A percentile compares a stretch with the other conserved stretches of the same genome.
phyloP scores from a whole-genome alignment of 2,113 vertebrate species.

The Atractosteus spatula region DNA sequence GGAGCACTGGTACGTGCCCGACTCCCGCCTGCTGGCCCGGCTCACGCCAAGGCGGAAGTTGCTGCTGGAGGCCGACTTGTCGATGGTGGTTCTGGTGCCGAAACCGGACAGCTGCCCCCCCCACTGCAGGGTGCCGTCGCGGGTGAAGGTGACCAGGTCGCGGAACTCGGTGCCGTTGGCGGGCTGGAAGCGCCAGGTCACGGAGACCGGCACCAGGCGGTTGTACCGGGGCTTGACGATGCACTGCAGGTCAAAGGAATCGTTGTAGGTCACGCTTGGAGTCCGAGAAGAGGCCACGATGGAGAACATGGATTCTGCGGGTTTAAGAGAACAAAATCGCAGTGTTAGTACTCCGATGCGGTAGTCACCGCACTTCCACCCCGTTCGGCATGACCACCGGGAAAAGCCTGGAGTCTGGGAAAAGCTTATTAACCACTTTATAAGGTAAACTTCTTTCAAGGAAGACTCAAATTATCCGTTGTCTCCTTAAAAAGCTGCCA shows the following conservation, averaged over 20 bases:
- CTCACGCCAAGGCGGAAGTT: slow-evolving; percentile 90
- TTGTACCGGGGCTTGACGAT: slow-evolving; percentile 92
- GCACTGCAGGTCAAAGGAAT: slow-evolving; percentile 92
- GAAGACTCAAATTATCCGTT: too few relatives aligned
- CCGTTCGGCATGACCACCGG: too few relatives aligned
- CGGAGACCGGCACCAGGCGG: slow-evolving; percentile 77
- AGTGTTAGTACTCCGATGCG: not conserved
- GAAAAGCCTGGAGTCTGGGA: too few relatives aligned
- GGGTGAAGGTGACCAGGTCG: slow-evolving; percentile 90
- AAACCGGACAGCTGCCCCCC: slow-evolving; percentile 74
- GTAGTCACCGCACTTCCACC: too few relatives aligned
- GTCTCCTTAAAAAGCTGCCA: too few relatives aligned
- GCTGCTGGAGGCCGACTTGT: slow-evolving; percentile 85
- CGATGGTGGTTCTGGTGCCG: slow-evolving; percentile 85
- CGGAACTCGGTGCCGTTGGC: slow-evolving; percentile 71
- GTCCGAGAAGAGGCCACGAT: slow-evolving; percentile 93
- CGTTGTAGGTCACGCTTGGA: slow-evolving; percentile 82
- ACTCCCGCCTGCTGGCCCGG: slow-evolving; percentile 83
- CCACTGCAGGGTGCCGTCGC: slow-evolving; percentile 89
- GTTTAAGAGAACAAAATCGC: slow-evolving; percentile 8
- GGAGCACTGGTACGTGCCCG: slow-evolving; percentile 91
- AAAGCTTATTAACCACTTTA: too few relatives aligned
- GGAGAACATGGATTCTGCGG: slow-evolving; percentile 82
- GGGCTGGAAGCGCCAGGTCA: slow-evolving; percentile 92
- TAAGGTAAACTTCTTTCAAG: too few relatives aligned